Evolutionary conservation across 2,888 invertebrate genomes (phyloP).

Genomic region (Linnaemya tessellans): DNA sequence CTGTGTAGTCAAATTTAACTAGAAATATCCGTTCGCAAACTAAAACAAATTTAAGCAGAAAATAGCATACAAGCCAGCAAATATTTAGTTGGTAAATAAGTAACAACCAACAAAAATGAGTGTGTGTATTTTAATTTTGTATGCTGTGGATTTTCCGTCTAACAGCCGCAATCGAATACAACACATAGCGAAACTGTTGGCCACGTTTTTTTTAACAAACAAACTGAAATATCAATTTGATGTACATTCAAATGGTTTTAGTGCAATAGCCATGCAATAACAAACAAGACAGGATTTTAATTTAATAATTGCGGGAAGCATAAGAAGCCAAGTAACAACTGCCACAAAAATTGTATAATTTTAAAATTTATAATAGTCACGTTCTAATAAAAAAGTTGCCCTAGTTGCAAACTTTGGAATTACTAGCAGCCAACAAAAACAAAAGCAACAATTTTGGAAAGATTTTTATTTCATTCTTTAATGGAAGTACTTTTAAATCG

Average conservation of each 20-base stretch:
- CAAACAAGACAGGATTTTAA: constrained; percentile 27
- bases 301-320: constrained; percentile 25
- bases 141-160: constrained; percentile 42
- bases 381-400: constrained; percentile 5
- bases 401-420: neutral
- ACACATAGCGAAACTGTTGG: constrained; percentile 15
- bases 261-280: neutral
- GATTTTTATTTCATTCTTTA: neutral
- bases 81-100: constrained; percentile 40
- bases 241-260: constrained; percentile 32
- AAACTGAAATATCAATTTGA: constrained; percentile 13
- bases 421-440: neutral
- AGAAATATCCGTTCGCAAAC: constrained; percentile 52
- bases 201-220: constrained; percentile 46
- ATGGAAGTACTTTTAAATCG: too few species aligned
- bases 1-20: constrained; percentile 22
- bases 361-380: constrained; percentile 67
- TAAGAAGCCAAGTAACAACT: neutral
- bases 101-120: constrained; percentile 19
- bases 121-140: neutral
- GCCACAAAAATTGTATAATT: constrained; percentile 45
- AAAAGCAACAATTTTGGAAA: neutral
- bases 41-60: constrained; percentile 13
- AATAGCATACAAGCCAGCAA: constrained; percentile 28
- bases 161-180: constrained; percentile 40